Evolutionary conservation across 2,113 vertebrate species (phyloP).

Genomic region (Eolophus roseicapilla): DNA sequence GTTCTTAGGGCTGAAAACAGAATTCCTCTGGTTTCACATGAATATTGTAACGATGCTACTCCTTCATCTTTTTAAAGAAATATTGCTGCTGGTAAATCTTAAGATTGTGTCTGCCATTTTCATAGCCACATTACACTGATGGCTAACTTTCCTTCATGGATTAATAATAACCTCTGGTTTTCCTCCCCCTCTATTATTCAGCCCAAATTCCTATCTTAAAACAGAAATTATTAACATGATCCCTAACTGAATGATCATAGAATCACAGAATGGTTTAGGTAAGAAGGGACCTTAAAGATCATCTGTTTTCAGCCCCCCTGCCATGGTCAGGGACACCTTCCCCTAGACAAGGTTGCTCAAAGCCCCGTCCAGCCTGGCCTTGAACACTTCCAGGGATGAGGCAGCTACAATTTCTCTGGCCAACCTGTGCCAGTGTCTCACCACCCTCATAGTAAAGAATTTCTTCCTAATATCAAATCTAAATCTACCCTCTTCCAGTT

Average conservation of each 20-base stretch:
- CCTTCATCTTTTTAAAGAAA: neutral
- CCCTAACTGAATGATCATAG: neutral
- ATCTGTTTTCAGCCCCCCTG: neutral
- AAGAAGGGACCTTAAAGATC: neutral
- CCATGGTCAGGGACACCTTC: neutral
- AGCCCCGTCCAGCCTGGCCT: neutral
- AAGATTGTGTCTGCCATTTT: neutral
- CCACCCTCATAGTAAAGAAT: neutral
- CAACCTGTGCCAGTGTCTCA: neutral
- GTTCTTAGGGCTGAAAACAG: neutral
- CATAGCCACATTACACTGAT: neutral
- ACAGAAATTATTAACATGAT: neutral
- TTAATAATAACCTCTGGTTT: neutral
- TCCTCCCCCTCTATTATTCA: neutral
- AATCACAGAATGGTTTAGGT: neutral
- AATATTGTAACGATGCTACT: neutral
- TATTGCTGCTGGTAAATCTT: neutral
- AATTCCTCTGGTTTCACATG: neutral
- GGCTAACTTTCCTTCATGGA: neutral
- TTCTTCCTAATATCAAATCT: neutral
- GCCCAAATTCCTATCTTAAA: neutral
- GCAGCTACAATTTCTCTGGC: neutral
- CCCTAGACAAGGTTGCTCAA: neutral
- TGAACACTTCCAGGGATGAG: neutral
- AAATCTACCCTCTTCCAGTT: neutral